Conservation (phyloP, 2,797 vertebrate species). For the Chromis chromis region DNA sequence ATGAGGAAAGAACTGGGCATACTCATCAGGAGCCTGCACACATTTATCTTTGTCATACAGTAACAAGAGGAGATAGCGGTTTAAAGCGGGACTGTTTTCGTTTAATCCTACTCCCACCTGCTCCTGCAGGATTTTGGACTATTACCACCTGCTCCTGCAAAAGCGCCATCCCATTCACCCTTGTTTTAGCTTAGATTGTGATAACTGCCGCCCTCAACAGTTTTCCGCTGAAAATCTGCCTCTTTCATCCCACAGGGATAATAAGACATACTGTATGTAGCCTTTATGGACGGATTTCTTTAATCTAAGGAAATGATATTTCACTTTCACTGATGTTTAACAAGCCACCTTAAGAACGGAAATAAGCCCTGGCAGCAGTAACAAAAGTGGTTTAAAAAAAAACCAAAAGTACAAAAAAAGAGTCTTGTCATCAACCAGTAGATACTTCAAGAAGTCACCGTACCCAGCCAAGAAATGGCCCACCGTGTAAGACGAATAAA, state of each 20-base stretch:
- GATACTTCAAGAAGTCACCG: neutral
- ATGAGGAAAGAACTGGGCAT: neutral
- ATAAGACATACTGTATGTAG: neutral
- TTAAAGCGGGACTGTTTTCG: conserved; percentile 29
- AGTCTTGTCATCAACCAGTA: neutral
- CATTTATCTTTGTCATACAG: conserved; percentile 35
- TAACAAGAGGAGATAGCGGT: conserved; percentile 36
- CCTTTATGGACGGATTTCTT: conserved; percentile 28
- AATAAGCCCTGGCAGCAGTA: neutral
- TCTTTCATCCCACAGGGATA: conserved; percentile 11
- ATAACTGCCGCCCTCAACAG: conserved; percentile 39
- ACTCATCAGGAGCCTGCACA: conserved; percentile 41
- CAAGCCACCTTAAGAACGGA: conserved; percentile 17
- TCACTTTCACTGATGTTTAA: conserved; percentile 25
- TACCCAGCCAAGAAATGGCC: neutral
- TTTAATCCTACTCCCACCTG: conserved; percentile 57
- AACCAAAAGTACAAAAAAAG: neutral
- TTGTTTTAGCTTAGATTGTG: conserved; percentile 39
- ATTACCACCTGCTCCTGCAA: conserved; percentile 31
- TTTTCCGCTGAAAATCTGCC: conserved; percentile 41
- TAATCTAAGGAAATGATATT: conserved; percentile 18
- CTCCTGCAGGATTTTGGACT: conserved; percentile 42
- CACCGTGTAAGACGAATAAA: neutral
- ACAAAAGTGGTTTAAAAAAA: neutral
- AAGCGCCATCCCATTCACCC: conserved; percentile 17